Conservation (phyloP, 1,140 invertebrate genomes). For the Heliconius melpomene region DNA sequence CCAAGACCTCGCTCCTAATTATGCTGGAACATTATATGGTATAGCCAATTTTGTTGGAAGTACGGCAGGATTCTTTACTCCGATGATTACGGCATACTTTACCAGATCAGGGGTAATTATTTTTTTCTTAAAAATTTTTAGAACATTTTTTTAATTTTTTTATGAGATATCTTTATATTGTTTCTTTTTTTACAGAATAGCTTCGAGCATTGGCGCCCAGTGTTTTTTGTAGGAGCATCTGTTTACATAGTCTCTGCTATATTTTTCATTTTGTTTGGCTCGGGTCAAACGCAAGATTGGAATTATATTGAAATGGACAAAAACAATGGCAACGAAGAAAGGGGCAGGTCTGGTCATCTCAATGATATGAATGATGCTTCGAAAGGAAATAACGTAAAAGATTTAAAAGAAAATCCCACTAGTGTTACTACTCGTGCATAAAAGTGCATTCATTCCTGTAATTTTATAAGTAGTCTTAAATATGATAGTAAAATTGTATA, state of each 20-base stretch:
- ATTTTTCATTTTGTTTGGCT: conserved; percentile 86
- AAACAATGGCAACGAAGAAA: conserved; percentile 49
- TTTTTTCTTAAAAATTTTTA: neutral
- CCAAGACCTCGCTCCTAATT: conserved; percentile 90
- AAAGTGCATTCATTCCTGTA: conserved; percentile 1
- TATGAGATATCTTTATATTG: neutral
- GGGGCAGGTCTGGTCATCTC: conserved; percentile 52
- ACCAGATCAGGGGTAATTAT: conserved; percentile 83
- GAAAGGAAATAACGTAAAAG: conserved; percentile 53
- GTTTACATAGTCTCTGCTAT: conserved; percentile 87
- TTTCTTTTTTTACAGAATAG: conserved; percentile 83
- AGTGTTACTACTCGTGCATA: conserved; percentile 53
- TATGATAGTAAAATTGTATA: conserved; percentile 6
- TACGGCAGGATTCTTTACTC: conserved; percentile 88
- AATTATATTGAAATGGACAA: conserved; percentile 72
- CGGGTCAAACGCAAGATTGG: conserved; percentile 85
- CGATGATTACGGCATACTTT: conserved; percentile 85
- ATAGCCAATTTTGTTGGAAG: conserved; percentile 88
- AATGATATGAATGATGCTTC: conserved; percentile 56
- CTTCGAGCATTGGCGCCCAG: conserved; percentile 87
- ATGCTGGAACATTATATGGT: conserved; percentile 88
- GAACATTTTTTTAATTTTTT: neutral
- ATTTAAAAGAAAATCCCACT: conserved; percentile 61
- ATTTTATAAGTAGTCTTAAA: neutral
- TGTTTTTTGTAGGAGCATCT: conserved; percentile 88